Conservation (phyloP, 2,797 vertebrate genomes). For the Diceros bicornis region DNA sequence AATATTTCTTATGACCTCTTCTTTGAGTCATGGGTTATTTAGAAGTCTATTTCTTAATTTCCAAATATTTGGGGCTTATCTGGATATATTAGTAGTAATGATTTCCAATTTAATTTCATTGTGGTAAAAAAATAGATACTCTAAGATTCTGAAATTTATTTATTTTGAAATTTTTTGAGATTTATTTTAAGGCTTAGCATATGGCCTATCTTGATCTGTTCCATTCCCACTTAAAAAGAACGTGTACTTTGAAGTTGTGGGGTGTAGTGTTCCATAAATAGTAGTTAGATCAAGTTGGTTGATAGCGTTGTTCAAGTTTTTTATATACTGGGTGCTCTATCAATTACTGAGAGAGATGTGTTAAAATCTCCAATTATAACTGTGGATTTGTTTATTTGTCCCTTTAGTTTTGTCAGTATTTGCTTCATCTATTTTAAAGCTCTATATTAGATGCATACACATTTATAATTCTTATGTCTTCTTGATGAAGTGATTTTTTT, state of each 20-base stretch:
- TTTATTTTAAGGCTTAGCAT: not conserved
- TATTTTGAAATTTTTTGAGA: not conserved
- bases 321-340: not conserved
- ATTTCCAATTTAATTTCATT: constrained; percentile 19
- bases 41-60: not conserved
- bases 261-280: not conserved
- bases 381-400: not conserved
- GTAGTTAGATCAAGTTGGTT: not conserved
- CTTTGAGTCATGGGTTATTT: not conserved
- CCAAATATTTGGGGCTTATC: not conserved
- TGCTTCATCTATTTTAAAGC: not conserved
- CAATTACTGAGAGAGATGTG: not conserved
- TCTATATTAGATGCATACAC: not conserved
- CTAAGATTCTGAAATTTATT: not conserved
- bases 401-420: constrained; percentile 17
- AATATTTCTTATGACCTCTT: not conserved
- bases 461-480: not conserved
- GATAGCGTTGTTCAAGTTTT: not conserved
- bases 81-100: not conserved
- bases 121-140: not conserved
- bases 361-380: not conserved
- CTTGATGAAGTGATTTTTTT: not conserved
- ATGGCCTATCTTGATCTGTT: not conserved
- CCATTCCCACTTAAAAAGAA: not conserved
- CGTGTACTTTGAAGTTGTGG: not conserved